Percentiles rank a stretch among this genome's conserved stretches.
phyloP scores from a whole-genome alignment of 2,888 invertebrate species.

The Urechis unicinctus region DNA sequence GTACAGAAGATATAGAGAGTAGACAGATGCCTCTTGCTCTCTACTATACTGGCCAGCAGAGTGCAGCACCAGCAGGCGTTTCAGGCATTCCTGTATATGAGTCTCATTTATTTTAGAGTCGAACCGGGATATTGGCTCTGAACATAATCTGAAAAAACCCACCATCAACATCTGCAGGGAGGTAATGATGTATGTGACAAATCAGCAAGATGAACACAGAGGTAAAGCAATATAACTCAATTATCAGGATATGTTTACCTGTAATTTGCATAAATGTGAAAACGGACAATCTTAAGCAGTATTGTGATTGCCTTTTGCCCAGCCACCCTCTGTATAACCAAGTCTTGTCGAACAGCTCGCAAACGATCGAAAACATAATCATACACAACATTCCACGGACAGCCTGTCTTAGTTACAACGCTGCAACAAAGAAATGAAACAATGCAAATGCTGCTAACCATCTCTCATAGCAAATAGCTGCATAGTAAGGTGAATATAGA shows the following conservation, averaged over 20 bases:
- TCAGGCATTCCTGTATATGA: slow-evolving; percentile 66
- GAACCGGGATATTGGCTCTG: slow-evolving; percentile 57
- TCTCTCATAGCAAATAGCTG: too few species aligned
- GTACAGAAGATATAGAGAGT: slow-evolving; percentile 63
- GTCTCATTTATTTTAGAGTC: slow-evolving; percentile 66
- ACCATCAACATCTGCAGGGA: too few species aligned
- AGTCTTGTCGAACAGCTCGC: slow-evolving; percentile 70
- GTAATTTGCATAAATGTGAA: slow-evolving; percentile 61
- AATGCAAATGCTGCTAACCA: too few species aligned
- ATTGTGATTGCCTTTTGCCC: slow-evolving; percentile 57
- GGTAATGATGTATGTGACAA: too few species aligned
- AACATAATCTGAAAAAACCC: slow-evolving; percentile 57
- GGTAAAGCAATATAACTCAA: neutral
- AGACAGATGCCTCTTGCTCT: slow-evolving; percentile 54
- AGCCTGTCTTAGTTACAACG: slow-evolving; percentile 36
- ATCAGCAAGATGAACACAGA: too few species aligned
- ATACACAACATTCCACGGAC: slow-evolving; percentile 59
- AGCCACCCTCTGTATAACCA: slow-evolving; percentile 66
- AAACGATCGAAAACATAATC: slow-evolving; percentile 73
- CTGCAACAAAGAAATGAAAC: too few species aligned
- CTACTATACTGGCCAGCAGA: neutral
- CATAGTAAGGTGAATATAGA: too few species aligned
- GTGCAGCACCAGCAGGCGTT: slow-evolving; percentile 14
- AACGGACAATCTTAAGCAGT: slow-evolving; percentile 69
- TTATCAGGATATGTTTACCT: slow-evolving; percentile 1